Base-by-base conservation (phyloP, 2,888 invertebrate genomes). In the Operophtera brumata region DNA sequence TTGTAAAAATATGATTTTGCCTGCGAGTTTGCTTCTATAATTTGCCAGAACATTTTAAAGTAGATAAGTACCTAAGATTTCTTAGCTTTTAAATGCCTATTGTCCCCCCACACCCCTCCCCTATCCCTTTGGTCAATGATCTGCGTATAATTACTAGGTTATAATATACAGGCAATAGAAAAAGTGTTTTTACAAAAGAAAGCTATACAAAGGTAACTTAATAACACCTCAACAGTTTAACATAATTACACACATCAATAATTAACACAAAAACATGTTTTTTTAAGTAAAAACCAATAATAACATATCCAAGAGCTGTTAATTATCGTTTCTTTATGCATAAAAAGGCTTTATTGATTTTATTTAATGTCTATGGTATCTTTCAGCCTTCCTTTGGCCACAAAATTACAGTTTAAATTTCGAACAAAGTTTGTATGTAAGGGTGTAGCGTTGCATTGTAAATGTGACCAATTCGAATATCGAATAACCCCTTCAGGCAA, bases 401-500 rank as follows among this genome's bases (percentile, higher is more conserved):
- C 56, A 65, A 75, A 69, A 72, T 79, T 76, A 76, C 77, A 77
- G 80, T 73, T 72, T 70, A 80, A 78, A 84, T 83, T 84, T 80
- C 78, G 79, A 76, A 71, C 69, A 64, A 57, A 77, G 70, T 72
- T 77, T 75, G 32, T 30, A 34, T 39, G 30, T 34, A 34, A 36
- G 48, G 55, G 55, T 47, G 55, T 41, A 37, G 37, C 42, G 36
- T 47, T 46, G 35, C 39, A 44, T 47, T 47, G 37, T 43, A 39
- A 54, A 47, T 52, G 40, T 51, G 48, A 57, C 37, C 34, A 54
- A 48, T 52, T 57, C 34, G 28, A 57, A 53, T 47, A 52, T 53
- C 36, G 41, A 52, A 56, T 35, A 32, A 28, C 12, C 4, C 39
- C 56, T 47, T 42, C 28, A 40, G 45, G 48, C 48, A 42, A 43